These are phyloP conservation scores for Anabacerthia variegaticeps DNA, from an alignment of 2,797 vertebrate species.

Conservation along the genomic window DNA sequence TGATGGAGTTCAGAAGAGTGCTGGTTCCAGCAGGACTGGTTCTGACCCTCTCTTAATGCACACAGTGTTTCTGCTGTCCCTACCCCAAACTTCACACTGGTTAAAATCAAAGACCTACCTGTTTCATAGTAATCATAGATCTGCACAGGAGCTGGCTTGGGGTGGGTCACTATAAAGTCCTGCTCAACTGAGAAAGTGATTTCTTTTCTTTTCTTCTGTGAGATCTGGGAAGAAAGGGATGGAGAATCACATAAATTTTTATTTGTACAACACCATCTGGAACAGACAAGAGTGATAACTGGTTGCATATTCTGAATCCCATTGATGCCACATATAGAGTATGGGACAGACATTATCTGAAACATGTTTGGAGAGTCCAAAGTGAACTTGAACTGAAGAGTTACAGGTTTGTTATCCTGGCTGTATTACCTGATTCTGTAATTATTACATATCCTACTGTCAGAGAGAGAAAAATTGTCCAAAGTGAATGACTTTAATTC, in stretches of 20 bases:
- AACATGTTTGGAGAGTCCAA: not conserved
- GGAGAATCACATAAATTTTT: not conserved
- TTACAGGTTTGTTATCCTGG: not conserved
- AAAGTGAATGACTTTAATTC: not conserved
- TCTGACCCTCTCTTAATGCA: not conserved
- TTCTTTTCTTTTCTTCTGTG: not conserved
- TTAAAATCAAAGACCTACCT: slow-evolving; percentile 41
- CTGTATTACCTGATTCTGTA: not conserved
- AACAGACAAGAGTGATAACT: not conserved
- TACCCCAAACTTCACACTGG: not conserved
- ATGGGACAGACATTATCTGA: not conserved
- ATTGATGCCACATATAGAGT: not conserved
- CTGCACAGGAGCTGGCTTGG: slow-evolving; percentile 47
- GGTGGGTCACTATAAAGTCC: slow-evolving; percentile 46
- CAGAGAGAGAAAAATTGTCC: not conserved
- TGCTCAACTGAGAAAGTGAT: slow-evolving; percentile 65
- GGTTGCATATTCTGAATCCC: not conserved
- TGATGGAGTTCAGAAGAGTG: not conserved
- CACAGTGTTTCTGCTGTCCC: not conserved
- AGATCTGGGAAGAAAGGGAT: slow-evolving; percentile 2
- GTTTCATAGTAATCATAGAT: slow-evolving; percentile 73
- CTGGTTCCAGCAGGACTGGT: not conserved
- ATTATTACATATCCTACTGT: not conserved
- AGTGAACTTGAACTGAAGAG: not conserved
- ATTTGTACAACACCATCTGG: not conserved